Base-by-base conservation (phyloP, 2,888 invertebrate species). In the Leucophora obtusa region DNA sequence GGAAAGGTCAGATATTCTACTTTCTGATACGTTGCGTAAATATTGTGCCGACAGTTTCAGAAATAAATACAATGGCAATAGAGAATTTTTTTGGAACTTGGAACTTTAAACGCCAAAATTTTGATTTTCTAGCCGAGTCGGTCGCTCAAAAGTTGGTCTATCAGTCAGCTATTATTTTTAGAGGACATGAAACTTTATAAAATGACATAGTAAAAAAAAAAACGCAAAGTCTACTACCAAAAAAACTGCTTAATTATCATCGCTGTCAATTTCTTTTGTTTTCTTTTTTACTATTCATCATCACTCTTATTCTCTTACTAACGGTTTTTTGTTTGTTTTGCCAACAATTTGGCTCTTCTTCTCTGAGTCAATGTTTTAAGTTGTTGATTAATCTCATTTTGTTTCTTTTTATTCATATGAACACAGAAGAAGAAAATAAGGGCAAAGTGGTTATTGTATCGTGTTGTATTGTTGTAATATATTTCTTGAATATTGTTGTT, bases 381-480 rank as follows among this genome's bases (percentile, higher is more conserved):
- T 73, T 73, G 33, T 24, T 63, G 79, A 73, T 69, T 62, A 62
- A 47, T 60, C 43, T 62, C 50, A 62, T 62, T 62, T 62, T 6
- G 43, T 60, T 60, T 47, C 60, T 21, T 47, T 56, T 60, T 59
- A 17, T 28, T 28, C 28, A 28, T 28, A 14, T 14, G 38, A 38
- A 38, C 43, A 47, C 14, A 47, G 2, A 47, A 47, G 3, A 47
- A 6, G n/a, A 14, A 15, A 80, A 76, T 76, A 73, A 77, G 73
- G 65, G 65, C 69, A 73, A 69, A 77, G 77, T 73, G 58, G 73
- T 73, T 73, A 72, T 58, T 68, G 59, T 38, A 47, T 54, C 33
- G 38, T 53, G 18, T 58, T 51, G 28, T 50, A 56, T 58, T 43
- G 43, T 60, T 21, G 18, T 47, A 21, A 28, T 51, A 10, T 47